Conservation (phyloP, 2,797 vertebrate species). For the Anolis apletophallus region DNA sequence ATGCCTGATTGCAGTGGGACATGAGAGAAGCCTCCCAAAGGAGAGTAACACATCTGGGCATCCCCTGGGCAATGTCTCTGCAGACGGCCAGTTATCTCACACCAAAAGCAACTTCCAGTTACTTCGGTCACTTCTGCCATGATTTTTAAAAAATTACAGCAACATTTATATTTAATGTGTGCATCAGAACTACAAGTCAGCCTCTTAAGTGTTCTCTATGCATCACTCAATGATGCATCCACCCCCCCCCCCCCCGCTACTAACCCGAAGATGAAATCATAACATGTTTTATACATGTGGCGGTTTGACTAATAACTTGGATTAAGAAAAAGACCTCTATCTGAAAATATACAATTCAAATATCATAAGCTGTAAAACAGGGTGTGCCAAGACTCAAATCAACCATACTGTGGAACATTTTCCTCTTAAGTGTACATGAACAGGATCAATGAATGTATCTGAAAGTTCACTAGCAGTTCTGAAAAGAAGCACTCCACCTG, state of each 20-base stretch:
- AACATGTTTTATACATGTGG: neutral
- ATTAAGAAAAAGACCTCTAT: neutral
- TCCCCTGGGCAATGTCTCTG: too few species aligned
- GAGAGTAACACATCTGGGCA: too few species aligned
- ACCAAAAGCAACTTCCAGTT: too few species aligned
- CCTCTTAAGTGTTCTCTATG: neutral
- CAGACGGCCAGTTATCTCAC: too few species aligned
- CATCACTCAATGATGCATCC: neutral
- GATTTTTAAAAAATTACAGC: too few species aligned
- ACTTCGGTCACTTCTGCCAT: too few species aligned
- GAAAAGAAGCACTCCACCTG: neutral
- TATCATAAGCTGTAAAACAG: constrained; percentile 1
- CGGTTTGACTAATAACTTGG: neutral
- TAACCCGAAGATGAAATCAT: neutral
- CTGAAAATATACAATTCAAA: neutral
- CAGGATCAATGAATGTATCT: neutral
- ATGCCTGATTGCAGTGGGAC: too few species aligned
- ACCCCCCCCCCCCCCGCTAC: too few species aligned
- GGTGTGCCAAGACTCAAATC: neutral
- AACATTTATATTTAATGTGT: constrained; percentile 7
- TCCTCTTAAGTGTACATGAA: neutral
- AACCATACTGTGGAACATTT: neutral
- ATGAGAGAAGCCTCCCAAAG: too few species aligned
- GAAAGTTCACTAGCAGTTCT: neutral
- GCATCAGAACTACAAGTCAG: neutral